Conservation (phyloP, 2,888 invertebrate species). For the Lasioglossum zephyrum region DNA sequence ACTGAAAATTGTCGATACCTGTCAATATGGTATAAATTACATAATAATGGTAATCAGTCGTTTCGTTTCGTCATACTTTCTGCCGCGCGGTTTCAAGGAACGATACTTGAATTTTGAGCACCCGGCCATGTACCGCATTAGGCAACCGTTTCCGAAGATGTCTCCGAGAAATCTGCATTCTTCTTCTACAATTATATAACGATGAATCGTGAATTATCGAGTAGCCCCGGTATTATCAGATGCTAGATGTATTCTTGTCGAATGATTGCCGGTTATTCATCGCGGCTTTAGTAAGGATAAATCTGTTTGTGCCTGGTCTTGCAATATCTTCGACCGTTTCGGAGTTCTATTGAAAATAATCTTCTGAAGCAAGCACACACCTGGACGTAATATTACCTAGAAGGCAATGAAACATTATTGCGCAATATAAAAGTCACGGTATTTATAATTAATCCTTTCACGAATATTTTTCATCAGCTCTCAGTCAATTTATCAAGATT, state of each 20-base stretch:
- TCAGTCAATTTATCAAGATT: neutral
- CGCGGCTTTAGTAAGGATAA: neutral
- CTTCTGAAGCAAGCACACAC: neutral
- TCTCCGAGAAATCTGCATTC: slow-evolving; percentile 5
- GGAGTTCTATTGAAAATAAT: neutral
- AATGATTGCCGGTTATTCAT: neutral
- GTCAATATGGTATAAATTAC: neutral
- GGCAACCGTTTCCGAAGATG: slow-evolving; percentile 1
- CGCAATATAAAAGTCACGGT: neutral
- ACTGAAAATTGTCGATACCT: neutral
- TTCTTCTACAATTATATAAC: neutral
- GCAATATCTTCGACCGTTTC: neutral
- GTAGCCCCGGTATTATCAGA: neutral
- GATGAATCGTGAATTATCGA: neutral
- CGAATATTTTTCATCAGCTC: neutral
- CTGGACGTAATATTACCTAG: neutral
- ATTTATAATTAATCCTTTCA: neutral
- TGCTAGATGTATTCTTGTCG: neutral
- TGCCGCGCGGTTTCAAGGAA: no score
- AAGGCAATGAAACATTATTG: neutral
- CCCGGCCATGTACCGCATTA: neutral
- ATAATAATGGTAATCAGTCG: neutral
- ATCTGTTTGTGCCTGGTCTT: neutral
- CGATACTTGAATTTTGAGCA: neutral
- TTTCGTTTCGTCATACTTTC: neutral